Evolutionary conservation across 2,888 invertebrate genomes (phyloP), one percentile per base, ranked within the genome.

Genomic region (Meandrusa payeni): DNA sequence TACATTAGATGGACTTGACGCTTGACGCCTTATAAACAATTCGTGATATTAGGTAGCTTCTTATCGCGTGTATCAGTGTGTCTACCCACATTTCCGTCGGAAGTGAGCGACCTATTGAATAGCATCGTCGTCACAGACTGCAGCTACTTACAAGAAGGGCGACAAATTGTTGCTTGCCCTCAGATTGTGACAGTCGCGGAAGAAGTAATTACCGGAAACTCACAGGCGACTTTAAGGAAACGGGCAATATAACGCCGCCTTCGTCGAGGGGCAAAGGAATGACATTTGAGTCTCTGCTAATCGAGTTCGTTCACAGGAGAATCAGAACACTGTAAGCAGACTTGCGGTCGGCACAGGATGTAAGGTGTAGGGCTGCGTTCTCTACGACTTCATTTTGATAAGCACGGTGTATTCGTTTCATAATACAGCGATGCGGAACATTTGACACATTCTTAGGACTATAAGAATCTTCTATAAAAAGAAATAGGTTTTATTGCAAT

Each of bases 251-350:
- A 66, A 65, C 60, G 59, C 55, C 55, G 56, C 12, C 31, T 57
- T 63, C 54, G 64, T 59, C 68, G 70, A 66, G 67, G 79, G 83
- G 82, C 73, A 69, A 70, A 75, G 64, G 63, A 77, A 73, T 81
- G 83, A 85, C 86, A 87, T 83, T 85, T 83, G 81, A 85, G n/a
- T n/a, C 78, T 79, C 72, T 52, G 64, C 76, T 76, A 85, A 86
- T 85, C 74, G 70, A 73, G 73, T 74, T 67, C 73, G 69, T 72
- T 74, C 69, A 71, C 69, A 64, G 70, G 60, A 60, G 55, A 79
- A 78, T 77, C 82, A 77, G 75, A 82, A 76, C 77, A 79, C 72
- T 66, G 59, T 50, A 41, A 51, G 65, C 61, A 69, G 68, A 61
- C 57, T 73, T 76, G 76, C 62, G 76, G 76, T 77, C 57, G 64